Evolutionary conservation across 1,140 invertebrate species (phyloP), one percentile per base, ranked within the genome.

Genomic region (Drosophila truncata): DNA sequence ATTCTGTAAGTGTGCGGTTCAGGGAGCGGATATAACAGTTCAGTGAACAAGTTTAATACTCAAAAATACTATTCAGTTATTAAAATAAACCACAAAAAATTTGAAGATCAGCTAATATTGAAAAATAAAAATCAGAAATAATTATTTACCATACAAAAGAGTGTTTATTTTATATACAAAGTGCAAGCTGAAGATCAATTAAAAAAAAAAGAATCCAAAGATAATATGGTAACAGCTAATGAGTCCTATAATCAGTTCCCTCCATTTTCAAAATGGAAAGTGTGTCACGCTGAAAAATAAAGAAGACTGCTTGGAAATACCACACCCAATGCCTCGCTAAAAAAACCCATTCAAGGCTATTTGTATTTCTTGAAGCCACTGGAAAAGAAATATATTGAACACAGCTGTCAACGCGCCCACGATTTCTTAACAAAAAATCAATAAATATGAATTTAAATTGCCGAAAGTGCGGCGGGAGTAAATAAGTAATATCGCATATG

Each of bases 371-470:
- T 37, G 54, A 46, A 27, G 35, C 35, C 25, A 11, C 44, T n/a
- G 16, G 14, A 42, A 41, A 31, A 20, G n/a, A 20, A 44, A 47
- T 39, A 72, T 42, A 59, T 73, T 37, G 25, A 59, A 50, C 39
- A 39, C 65, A 69, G 50, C 61, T 57, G 50, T 71, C 50, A 54
- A 25, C 33, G 6, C 25, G 20, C 20, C 20, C 25, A 18, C 37
- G 39, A 77, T 42, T 72, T 60, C 54, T 50, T 59, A 71, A 72
- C 52, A 50, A 49, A 42, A 72, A 72, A 72, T 72, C 52, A 72
- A 72, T 77, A 77, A 67, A 69, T 69, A 77, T 77, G 55, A 77
- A 77, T 77, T 77, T 77, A 67, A 77, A 77, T 67, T 67, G 49
- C 72, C 42, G 41, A 77, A 67, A 46, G 49, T 63, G 39, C 52